Evolutionary conservation across 2,888 invertebrate species (phyloP).

Genomic region (Nomada ferruginata): DNA sequence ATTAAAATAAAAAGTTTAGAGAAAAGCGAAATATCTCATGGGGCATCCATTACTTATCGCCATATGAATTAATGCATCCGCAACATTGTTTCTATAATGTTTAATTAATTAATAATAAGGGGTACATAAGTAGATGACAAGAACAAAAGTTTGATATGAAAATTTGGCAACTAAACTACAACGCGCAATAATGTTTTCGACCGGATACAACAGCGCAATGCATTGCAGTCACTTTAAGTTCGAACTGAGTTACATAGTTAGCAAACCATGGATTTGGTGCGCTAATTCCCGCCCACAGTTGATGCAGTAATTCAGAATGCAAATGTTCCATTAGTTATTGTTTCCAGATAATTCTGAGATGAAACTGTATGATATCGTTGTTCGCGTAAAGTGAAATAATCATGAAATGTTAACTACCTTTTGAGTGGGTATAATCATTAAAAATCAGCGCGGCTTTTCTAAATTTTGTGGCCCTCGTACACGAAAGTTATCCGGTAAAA

Average conservation of each 20-base stretch:
- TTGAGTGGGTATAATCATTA: not conserved
- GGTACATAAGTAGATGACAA: too few species aligned
- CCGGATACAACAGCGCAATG: not conserved
- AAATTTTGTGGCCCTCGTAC: not conserved
- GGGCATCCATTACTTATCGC: too few species aligned
- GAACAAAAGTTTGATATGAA: not conserved
- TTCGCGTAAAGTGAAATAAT: not conserved
- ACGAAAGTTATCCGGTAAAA: too few species aligned
- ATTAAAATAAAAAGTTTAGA: too few species aligned
- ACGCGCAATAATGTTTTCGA: not conserved
- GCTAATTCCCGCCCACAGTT: slow-evolving; percentile 1
- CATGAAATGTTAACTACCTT: slow-evolving; percentile 4
- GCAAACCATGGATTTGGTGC: slow-evolving; percentile 15
- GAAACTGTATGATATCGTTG: not conserved
- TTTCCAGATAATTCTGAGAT: slow-evolving; percentile 14
- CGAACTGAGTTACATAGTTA: slow-evolving; percentile 28
- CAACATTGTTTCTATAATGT: not conserved
- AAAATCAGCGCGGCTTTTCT: not conserved
- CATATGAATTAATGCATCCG: too few species aligned
- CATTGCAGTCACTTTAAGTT: slow-evolving; percentile 20
- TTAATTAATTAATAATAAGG: not conserved
- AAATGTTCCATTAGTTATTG: slow-evolving; percentile 33
- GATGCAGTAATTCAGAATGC: slow-evolving; percentile 16
- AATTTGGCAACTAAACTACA: slow-evolving; percentile 1
- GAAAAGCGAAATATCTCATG: too few species aligned